phyloP scores from a whole-genome alignment of 2,113 vertebrate species.

The Irena cyanogastra region DNA sequence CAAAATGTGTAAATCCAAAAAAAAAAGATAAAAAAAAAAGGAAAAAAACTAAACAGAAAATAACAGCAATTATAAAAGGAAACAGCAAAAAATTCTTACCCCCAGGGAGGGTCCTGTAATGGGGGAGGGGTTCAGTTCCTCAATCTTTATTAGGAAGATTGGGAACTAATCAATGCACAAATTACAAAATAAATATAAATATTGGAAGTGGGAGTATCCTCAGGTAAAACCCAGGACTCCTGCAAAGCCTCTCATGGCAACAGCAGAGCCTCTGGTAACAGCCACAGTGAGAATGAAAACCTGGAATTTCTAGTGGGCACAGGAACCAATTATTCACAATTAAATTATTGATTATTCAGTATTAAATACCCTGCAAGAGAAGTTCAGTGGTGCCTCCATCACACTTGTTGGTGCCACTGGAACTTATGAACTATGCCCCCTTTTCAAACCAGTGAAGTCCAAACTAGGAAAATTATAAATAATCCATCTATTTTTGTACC shows the following conservation, averaged over 20 bases:
- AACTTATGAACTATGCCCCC: fast-evolving
- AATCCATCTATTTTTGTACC: background rate
- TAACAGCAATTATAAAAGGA: background rate
- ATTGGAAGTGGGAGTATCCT: background rate
- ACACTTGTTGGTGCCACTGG: background rate
- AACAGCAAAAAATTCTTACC: background rate
- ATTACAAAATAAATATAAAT: background rate
- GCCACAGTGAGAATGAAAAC: background rate
- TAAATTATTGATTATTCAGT: background rate
- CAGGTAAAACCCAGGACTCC: background rate
- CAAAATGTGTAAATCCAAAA: background rate
- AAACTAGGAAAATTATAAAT: background rate
- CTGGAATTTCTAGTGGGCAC: background rate
- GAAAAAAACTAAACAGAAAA: background rate
- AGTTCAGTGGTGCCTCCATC: background rate
- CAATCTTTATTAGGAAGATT: fast-evolving
- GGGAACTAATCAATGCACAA: background rate
- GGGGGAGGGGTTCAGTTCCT: background rate
- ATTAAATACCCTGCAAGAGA: background rate
- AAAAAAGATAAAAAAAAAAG: background rate
- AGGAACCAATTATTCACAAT: background rate
- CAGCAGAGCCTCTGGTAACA: background rate
- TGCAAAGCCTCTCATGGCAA: background rate
- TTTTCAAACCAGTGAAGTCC: background rate
- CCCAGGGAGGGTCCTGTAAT: background rate